Percentiles rank a stretch among this genome's conserved stretches.
These are phyloP conservation scores for Sialis fuliginosa DNA, from an alignment of 2,888 invertebrate genomes.

Conservation along the genomic window DNA sequence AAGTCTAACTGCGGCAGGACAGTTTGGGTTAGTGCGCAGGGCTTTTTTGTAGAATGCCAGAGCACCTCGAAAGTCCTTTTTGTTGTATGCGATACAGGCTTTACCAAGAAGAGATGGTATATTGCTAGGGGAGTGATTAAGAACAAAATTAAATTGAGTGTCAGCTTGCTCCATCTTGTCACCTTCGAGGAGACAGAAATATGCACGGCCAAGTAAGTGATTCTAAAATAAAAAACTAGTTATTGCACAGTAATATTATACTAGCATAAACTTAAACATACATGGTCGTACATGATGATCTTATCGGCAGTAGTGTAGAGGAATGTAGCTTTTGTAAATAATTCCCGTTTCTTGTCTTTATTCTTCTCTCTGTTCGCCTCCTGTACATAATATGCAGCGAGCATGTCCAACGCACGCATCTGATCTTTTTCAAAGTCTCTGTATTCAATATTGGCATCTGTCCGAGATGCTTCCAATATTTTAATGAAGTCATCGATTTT, in stretches of 20 bases:
- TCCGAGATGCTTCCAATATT: slow-evolving; percentile 75
- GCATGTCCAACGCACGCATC: slow-evolving; percentile 92
- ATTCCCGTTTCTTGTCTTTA: slow-evolving; percentile 84
- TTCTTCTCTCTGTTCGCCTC: slow-evolving; percentile 88
- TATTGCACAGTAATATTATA: not conserved
- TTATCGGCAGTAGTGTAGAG: slow-evolving; percentile 98
- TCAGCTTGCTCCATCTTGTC: slow-evolving; percentile 99
- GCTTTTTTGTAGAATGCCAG: slow-evolving; percentile 97
- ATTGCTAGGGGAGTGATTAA: slow-evolving; percentile 88
- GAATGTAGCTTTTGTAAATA: slow-evolving; percentile 90
- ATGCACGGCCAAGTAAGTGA: slow-evolving; percentile 93
- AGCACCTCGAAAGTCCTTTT: slow-evolving; percentile 89
- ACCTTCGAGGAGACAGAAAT: slow-evolving; percentile 94
- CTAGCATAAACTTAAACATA: slow-evolving; percentile 20
- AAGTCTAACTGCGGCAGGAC: slow-evolving; percentile 89
- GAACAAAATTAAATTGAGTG: slow-evolving; percentile 97
- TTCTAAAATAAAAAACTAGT: slow-evolving; percentile 36
- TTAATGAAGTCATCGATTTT: slow-evolving; percentile 88
- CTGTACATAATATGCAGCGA: slow-evolving; percentile 97
- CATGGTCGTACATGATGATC: slow-evolving; percentile 99
- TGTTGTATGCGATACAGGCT: slow-evolving; percentile 97
- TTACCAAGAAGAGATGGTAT: slow-evolving; percentile 95
- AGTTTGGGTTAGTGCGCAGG: slow-evolving; percentile 84
- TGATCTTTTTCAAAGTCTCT: slow-evolving; percentile 90
- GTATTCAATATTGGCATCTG: slow-evolving; percentile 73